These are phyloP conservation scores for Oligia strigilis DNA, from an alignment of 2,888 invertebrate genomes.

Conservation along the genomic window DNA sequence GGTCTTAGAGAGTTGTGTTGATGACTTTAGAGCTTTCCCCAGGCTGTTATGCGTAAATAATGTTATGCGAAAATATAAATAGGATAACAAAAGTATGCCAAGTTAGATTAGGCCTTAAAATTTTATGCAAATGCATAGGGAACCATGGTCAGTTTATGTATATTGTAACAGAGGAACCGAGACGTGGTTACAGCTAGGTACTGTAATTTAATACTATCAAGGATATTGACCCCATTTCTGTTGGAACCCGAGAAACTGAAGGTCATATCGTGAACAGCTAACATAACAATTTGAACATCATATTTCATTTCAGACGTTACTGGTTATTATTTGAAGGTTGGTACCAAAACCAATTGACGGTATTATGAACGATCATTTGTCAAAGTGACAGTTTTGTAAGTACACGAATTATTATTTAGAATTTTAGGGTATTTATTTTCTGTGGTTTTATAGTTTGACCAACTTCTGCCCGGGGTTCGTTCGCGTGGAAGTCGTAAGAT, in stretches of 20 bases:
- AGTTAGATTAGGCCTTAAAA: too few relatives aligned
- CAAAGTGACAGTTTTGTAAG: constrained; percentile 36
- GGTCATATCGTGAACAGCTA: constrained; percentile 6
- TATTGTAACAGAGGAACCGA: too few relatives aligned
- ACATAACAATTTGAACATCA: constrained; percentile 18
- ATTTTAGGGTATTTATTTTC: background rate
- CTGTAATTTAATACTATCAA: too few relatives aligned
- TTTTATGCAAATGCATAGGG: too few relatives aligned
- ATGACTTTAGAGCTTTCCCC: too few relatives aligned
- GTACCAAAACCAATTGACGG: constrained; percentile 23
- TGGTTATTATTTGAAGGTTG: constrained; percentile 21
- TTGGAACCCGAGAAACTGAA: background rate
- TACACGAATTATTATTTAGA: constrained; percentile 5
- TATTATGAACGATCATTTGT: constrained; percentile 29
- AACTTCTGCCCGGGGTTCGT: background rate
- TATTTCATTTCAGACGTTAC: constrained; percentile 41
- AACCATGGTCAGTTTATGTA: too few relatives aligned
- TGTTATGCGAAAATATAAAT: too few relatives aligned
- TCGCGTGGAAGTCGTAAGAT: background rate
- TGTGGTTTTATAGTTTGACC: background rate
- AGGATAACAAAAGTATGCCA: too few relatives aligned
- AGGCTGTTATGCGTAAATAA: too few relatives aligned
- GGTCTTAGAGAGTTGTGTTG: too few relatives aligned
- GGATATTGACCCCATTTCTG: background rate
- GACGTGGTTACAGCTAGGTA: too few relatives aligned